These are phyloP conservation scores for Julus scandinavius DNA, from an alignment of 2,888 invertebrate species.

Conservation along the genomic window DNA sequence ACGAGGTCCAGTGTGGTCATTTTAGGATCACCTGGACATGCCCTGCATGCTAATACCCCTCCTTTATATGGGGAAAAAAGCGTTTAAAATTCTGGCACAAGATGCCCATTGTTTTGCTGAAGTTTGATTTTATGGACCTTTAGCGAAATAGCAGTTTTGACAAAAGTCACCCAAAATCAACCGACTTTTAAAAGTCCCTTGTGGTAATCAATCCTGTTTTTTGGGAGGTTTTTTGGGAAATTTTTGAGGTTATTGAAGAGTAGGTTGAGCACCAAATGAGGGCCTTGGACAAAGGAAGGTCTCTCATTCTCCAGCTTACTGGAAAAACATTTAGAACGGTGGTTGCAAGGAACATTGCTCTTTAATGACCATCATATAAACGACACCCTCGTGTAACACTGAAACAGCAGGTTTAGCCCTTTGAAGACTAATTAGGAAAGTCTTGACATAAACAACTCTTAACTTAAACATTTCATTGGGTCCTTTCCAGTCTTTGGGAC, in stretches of 20 bases:
- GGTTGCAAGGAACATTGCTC: neutral
- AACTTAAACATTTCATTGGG: no score
- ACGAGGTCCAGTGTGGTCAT: conserved; percentile 17
- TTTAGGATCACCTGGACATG: conserved; percentile 19
- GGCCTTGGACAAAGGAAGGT: neutral
- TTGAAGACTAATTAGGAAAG: neutral
- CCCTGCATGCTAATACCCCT: neutral
- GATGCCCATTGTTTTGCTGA: conserved; percentile 28
- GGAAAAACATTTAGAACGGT: neutral
- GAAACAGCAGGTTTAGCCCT: neutral
- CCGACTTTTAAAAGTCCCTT: neutral
- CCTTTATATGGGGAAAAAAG: neutral
- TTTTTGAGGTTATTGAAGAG: neutral
- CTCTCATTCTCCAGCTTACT: neutral
- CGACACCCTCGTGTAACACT: neutral
- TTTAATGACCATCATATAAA: neutral
- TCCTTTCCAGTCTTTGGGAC: no score
- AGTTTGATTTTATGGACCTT: neutral
- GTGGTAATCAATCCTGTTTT: conserved; percentile 11
- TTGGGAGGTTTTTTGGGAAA: neutral
- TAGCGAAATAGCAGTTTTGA: neutral
- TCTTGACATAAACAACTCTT: no score
- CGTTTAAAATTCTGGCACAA: conserved; percentile 4
- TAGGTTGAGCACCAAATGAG: neutral
- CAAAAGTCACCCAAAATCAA: neutral